Base-by-base conservation (phyloP, 1,140 invertebrate genomes). In the Homalodisca vitripennis region DNA sequence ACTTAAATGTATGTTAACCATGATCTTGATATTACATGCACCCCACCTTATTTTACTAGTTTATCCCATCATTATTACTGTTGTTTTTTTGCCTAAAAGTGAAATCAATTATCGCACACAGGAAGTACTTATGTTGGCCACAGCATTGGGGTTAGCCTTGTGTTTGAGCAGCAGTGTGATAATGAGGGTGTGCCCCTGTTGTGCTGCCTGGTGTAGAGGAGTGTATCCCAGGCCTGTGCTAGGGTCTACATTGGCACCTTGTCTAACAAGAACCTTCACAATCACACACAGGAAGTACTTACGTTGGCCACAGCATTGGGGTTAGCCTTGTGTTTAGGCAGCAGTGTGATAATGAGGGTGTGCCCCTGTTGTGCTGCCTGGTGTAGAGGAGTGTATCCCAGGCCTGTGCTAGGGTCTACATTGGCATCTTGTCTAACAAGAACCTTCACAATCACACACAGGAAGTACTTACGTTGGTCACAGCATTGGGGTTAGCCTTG, bases 331-430 rank as follows among this genome's bases (percentile, higher is more conserved):
- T 95, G 89, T 76, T 98, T 95, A 64, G 99, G 84, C 0, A 99
- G 84, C 20, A 98, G 82, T 80, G 93, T 96, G 67, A 99, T 96
- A 72, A 99, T 93, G 70, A 95, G 84, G 0, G 94, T 93, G 79
- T 99, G 97, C 0, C 98, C 98, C 81, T 99, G 98, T 80, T 99
- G 97, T 20, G 97, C 95, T 3, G 96, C 96, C 82, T 98, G 97
- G 83, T 99, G 98, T 0, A 99, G 83, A 14, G 98, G 95, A 3
- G 98, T 98, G 79, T 98, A 99, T n/a, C 95, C 95, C 57, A 90
- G 88, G 68, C 81, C 87, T 20, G 89, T 91, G 22, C 82, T 84
- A 47, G 86, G 87, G 68, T 89, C 85, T 22, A 92, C 88, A 71
- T 84, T 89, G 71, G 87, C 91, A 73, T 84, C 88, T 95, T 89